Base-by-base conservation (phyloP, 2,113 vertebrate genomes). In the Gulo gulo region DNA sequence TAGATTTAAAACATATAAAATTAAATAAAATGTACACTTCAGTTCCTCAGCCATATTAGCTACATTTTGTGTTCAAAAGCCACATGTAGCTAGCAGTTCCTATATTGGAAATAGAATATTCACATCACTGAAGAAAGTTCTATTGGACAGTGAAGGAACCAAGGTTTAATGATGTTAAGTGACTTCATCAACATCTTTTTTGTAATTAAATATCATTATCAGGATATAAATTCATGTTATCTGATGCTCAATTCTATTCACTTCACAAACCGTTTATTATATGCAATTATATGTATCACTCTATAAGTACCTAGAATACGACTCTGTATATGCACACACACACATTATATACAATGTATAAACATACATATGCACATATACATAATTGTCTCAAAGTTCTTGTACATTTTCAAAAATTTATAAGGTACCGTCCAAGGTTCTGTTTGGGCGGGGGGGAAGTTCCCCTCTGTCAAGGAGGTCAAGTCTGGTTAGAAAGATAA, bases 61-160 rank as follows among this genome's bases (percentile, higher is more conserved):
- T 18, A 18, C 8, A 63, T 78, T 50, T 73, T 39, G 24, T 29
- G 26, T 21, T 34, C 13, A 42, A 2, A 0, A 57, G 83, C 31
- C 21, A 67, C 9, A 47, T 0, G 0, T 1, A 23, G 34, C 59
- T 20, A 15, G 21, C 45, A 39, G 15, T 55, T 15, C 20, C 21
- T 26, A 69, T 1, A 23, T 0, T 57, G 6, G 5, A 73, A 4
- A 63, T 0, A 65, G 59, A 55, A 29, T 0, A 2, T 31, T 36
- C 18, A 5, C 12, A 90, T 69, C 18, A 23, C 12, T 71, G n/a
- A 26, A 50, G 63, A 39, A 85, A 36, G 50, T 59, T 78, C 45
- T 45, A 29, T 3, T 20, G 7, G 21, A 26, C 0, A 59, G n/a
- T 34, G 8, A 61, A 61, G 23, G 85, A 76, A 39, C 1, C 23